phyloP scores from a whole-genome alignment of 2,888 invertebrate genomes.

The Quadroppia sp. region DNA sequence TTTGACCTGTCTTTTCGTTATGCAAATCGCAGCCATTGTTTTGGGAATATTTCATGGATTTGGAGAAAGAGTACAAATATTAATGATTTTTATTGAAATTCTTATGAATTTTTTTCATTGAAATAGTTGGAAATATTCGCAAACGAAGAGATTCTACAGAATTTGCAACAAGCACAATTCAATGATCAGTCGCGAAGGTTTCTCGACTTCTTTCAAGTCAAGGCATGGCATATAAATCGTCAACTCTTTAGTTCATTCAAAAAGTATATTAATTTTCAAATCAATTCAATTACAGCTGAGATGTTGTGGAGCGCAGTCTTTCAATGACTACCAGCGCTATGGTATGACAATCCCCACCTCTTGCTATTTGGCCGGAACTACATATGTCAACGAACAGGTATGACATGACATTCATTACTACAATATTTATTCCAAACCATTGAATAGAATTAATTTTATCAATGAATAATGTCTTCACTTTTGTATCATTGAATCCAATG shows the following conservation, averaged over 20 bases:
- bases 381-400: conserved; percentile 43
- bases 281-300: conserved; percentile 62
- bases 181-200: conserved; percentile 35
- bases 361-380: conserved; percentile 40
- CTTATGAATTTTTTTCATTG: not conserved
- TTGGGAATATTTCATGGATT: conserved; percentile 41
- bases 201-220: conserved; percentile 44
- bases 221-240: conserved; percentile 29
- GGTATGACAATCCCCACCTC: conserved; percentile 43
- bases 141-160: conserved; percentile 40
- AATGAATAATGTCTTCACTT: too few relatives aligned
- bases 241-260: not conserved
- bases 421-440: not conserved
- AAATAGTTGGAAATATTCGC: conserved; percentile 43
- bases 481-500: too few relatives aligned
- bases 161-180: conserved; percentile 43
- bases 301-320: conserved; percentile 82
- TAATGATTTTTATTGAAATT: not conserved
- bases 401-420: not conserved
- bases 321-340: conserved; percentile 65
- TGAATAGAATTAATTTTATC: conserved; percentile 9
- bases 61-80: conserved; percentile 36
- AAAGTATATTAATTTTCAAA: not conserved
- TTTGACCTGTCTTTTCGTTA: conserved; percentile 37
- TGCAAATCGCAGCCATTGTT: conserved; percentile 42